A percentile compares a stretch with the other conserved stretches of the same genome.
These are phyloP conservation scores for Venusia cambrica DNA, from an alignment of 2,888 invertebrate genomes.

Conservation along the genomic window DNA sequence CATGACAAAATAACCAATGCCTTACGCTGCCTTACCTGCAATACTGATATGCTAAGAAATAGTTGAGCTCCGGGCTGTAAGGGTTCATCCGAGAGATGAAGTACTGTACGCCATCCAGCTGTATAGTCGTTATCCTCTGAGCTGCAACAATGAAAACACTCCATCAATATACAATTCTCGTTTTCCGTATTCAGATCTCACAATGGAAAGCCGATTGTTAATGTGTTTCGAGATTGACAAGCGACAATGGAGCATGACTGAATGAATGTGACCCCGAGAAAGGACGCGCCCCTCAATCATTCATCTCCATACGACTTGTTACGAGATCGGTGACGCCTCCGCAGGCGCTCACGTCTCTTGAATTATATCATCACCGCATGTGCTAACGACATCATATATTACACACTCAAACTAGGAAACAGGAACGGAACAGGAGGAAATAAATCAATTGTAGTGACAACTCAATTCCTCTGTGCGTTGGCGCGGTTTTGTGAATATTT, in stretches of 20 bases:
- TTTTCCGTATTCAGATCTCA: slow-evolving; percentile 6
- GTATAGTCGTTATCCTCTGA: slow-evolving; percentile 93
- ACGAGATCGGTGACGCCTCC: slow-evolving; percentile 42
- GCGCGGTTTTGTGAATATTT: slow-evolving; percentile 35
- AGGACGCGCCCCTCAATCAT: slow-evolving; percentile 40
- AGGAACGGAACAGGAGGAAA: slow-evolving; percentile 4
- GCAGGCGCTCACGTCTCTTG: slow-evolving; percentile 24
- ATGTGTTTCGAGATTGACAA: slow-evolving; percentile 28
- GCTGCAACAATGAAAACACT: slow-evolving; percentile 77
- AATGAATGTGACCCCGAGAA: slow-evolving; percentile 52
- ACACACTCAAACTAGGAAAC: slow-evolving; percentile 14
- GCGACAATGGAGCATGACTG: slow-evolving; percentile 44
- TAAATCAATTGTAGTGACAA: slow-evolving; percentile 15
- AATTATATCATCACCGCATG: slow-evolving; percentile 17
- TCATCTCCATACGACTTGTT: slow-evolving; percentile 40
- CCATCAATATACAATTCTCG: slow-evolving; percentile 10
- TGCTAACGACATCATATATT: slow-evolving; percentile 19
- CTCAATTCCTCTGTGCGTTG: slow-evolving; percentile 23
- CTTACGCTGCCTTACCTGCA: slow-evolving; percentile 77
- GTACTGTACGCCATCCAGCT: slow-evolving; percentile 91
- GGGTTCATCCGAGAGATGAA: slow-evolving; percentile 94
- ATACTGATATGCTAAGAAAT: slow-evolving; percentile 93
- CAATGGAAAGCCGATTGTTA: slow-evolving; percentile 13
- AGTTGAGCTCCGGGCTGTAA: slow-evolving; percentile 92
- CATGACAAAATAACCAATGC: slow-evolving; percentile 32